Evolutionary conservation across 2,113 vertebrate species (phyloP).

Genomic region (Urocolius indicus): DNA sequence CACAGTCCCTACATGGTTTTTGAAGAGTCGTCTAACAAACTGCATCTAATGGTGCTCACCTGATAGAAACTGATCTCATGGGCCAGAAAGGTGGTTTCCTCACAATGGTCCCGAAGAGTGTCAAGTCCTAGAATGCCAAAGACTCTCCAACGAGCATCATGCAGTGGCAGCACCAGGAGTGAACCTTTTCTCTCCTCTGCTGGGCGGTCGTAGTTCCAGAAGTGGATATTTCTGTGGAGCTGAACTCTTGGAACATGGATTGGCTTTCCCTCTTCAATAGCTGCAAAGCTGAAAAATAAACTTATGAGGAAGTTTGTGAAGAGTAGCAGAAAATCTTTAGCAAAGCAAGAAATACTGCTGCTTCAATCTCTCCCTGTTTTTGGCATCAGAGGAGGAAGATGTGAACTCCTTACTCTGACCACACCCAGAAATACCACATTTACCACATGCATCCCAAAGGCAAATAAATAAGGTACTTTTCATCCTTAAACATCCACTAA

Average conservation of each 20-base stretch:
- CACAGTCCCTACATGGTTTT: not conserved
- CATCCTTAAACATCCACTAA: not conserved
- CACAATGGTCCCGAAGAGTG: constrained; percentile 68
- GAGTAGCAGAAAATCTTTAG: not conserved
- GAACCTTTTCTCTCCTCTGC: constrained; percentile 70
- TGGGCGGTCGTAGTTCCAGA: constrained; percentile 72
- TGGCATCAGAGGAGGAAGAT: not conserved
- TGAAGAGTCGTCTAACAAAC: not conserved
- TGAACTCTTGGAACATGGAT: constrained; percentile 79
- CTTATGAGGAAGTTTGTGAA: not conserved
- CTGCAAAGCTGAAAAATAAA: constrained; percentile 75
- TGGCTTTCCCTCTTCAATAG: constrained; percentile 73
- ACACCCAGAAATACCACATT: not conserved
- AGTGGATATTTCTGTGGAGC: constrained; percentile 77
- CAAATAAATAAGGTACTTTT: not conserved
- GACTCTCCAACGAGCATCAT: constrained; percentile 66
- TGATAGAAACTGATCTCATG: constrained; percentile 83
- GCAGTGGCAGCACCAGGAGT: constrained; percentile 78
- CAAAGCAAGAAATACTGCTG: not conserved
- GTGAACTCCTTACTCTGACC: not conserved
- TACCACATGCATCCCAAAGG: not conserved
- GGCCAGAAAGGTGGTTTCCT: constrained; percentile 72
- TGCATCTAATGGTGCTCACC: constrained; percentile 47
- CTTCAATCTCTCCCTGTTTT: not conserved
- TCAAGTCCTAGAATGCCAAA: constrained; percentile 82